phyloP scores from a whole-genome alignment of 2,888 invertebrate species.

The Ochropleura plecta region DNA sequence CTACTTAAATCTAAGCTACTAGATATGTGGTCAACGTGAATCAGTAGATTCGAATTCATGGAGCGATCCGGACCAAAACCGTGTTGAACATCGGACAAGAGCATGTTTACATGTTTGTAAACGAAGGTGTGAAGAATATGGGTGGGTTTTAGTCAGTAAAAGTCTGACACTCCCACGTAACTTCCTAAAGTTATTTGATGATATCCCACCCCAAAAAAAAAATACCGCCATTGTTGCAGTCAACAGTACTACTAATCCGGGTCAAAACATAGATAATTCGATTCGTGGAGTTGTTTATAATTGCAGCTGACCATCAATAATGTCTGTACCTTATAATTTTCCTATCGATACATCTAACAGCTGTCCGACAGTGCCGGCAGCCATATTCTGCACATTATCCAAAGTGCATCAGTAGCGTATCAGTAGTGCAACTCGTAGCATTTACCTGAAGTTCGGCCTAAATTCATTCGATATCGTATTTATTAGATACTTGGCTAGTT shows the following conservation, averaged over 20 bases:
- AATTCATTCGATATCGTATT: background rate
- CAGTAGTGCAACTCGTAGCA: background rate
- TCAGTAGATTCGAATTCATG: no score
- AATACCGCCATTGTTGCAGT: background rate
- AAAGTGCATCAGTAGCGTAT: background rate
- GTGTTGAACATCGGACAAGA: no score
- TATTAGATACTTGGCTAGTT: background rate
- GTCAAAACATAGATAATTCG: no score
- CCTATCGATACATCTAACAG: conserved; percentile 2
- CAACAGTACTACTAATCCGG: background rate
- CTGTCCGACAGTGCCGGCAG: background rate
- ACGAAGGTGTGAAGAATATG: no score
- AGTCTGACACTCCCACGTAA: no score
- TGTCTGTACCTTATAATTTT: conserved; percentile 1
- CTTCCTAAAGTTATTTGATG: no score
- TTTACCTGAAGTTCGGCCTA: background rate
- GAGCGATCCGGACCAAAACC: no score
- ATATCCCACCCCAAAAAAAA: no score
- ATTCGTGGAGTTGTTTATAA: background rate
- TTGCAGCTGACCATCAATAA: background rate
- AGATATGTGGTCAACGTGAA: no score
- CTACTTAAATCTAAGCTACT: no score
- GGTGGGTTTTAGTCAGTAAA: no score
- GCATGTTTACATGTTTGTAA: no score
- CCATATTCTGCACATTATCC: background rate